A percentile compares a stretch with the other conserved stretches of the same genome.
These are phyloP conservation scores for Cryptus viduatorius DNA, from an alignment of 2,888 invertebrate genomes.

Conservation along the genomic window DNA sequence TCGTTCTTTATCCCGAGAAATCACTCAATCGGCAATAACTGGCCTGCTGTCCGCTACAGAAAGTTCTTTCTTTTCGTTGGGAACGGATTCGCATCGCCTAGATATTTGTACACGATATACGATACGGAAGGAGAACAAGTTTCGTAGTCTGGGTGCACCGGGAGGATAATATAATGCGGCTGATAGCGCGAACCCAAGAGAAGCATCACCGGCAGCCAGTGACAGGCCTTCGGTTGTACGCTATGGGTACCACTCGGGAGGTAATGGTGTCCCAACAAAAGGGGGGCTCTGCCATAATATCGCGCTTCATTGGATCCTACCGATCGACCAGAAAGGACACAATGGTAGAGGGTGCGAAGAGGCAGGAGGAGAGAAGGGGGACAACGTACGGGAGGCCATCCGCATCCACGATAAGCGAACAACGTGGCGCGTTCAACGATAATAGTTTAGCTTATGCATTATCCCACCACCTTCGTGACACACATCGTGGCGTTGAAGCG, in stretches of 20 bases:
- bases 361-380: too few species aligned
- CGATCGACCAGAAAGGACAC: conserved; percentile 70
- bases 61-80: conserved; percentile 33
- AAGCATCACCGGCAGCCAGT: conserved; percentile 26
- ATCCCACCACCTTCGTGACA: conserved; percentile 12
- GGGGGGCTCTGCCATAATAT: conserved; percentile 64
- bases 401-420: conserved; percentile 63
- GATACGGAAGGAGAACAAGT: conserved; percentile 8
- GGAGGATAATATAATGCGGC: conserved; percentile 46
- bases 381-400: conserved; percentile 26
- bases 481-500: background rate
- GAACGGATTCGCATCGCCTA: background rate
- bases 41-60: background rate
- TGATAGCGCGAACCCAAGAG: conserved; percentile 34
- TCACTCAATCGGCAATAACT: conserved; percentile 26
- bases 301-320: conserved; percentile 68
- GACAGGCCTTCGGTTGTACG: conserved; percentile 21
- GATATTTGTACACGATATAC: conserved; percentile 37
- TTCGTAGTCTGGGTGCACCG: conserved; percentile 31
- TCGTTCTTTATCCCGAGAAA: conserved; percentile 23
- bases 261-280: conserved; percentile 68
- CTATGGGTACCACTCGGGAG: conserved; percentile 12
- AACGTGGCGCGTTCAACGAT: conserved; percentile 56
- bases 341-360: conserved; percentile 32
- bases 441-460: conserved; percentile 63